Base-by-base conservation (phyloP, 1,140 invertebrate genomes). In the Papilio polyxenes region DNA sequence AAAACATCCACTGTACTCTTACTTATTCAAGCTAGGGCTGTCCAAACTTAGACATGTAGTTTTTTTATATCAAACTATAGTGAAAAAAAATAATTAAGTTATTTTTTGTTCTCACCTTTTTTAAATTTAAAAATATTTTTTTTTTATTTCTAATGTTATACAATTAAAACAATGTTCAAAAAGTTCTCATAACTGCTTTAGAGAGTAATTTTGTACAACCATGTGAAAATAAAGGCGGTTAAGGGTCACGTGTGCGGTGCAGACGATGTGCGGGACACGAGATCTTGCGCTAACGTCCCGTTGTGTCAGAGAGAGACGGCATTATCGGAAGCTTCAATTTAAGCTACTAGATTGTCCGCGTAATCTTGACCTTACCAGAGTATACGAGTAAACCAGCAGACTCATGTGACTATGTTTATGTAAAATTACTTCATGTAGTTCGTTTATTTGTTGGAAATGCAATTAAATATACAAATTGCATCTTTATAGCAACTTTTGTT, bases 281-380 rank as follows among this genome's bases (percentile, higher is more conserved):
- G 83, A 83, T 81, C 82, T 83, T 72, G 86, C 81, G 3, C 81
- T 83, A 83, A 82, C 85, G 83, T 89, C 87, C 87, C 86, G 86
- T 87, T 89, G 85, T 82, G 82, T 56, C 11, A 65, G 81, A 89
- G 17, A 82, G 84, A 85, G 88, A 88, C 51, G 81, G 69, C n/a
- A n/a, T 53, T 51, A 76, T 76, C n/a, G 44, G 75, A 49, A 76
- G 44, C 8, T 17, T 49, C 75, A 76, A 49, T 76, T 76, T 49
- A 76, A 76, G 75, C n/a, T 20, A 51, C 17, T 40, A 75, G 48
- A 76, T 20, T 76, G 75, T n/a, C 48, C 1, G 7, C 48, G 48
- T 65, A 65, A 31, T 65, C 20, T 65, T 31, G 62, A 65, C 62
- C 62, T 65, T 65, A 37, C 51, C 8, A 59, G 17, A 59, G 56